phyloP scores from a whole-genome alignment of 2,113 vertebrate species.

The Geothlypis trichas region DNA sequence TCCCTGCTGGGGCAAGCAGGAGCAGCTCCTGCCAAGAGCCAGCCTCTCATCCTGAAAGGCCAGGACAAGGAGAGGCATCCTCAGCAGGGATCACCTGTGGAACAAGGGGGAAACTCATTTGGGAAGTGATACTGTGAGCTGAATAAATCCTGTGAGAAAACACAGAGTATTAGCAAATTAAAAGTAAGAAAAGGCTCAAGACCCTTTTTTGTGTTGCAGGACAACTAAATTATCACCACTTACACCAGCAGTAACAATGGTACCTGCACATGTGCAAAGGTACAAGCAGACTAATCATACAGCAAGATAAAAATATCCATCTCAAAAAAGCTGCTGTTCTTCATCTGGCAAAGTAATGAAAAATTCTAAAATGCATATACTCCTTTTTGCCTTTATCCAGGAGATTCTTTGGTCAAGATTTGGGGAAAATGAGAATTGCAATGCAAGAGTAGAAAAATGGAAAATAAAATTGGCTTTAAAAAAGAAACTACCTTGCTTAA shows the following conservation, averaged over 20 bases:
- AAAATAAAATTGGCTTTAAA: background rate
- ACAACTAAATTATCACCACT: background rate
- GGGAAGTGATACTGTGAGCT: background rate
- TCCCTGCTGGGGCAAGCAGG: background rate
- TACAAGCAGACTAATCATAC: background rate
- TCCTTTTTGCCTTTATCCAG: background rate
- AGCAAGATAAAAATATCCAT: background rate
- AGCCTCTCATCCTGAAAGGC: rapidly evolving
- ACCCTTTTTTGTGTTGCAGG: background rate
- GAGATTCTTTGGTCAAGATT: background rate
- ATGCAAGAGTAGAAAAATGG: background rate
- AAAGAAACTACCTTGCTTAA: background rate
- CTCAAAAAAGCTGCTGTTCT: background rate
- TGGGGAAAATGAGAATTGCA: background rate
- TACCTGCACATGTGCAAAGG: background rate
- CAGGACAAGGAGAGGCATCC: background rate
- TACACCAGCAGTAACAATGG: background rate
- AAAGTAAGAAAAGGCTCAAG: background rate
- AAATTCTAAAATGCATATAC: background rate
- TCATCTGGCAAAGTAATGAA: background rate
- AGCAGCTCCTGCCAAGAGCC: background rate
- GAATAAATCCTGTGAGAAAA: background rate
- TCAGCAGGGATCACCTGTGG: background rate
- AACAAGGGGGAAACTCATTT: rapidly evolving
- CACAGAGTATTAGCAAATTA: rapidly evolving